Conservation (phyloP, 2,113 vertebrate genomes). For the Carollia perspicillata region DNA sequence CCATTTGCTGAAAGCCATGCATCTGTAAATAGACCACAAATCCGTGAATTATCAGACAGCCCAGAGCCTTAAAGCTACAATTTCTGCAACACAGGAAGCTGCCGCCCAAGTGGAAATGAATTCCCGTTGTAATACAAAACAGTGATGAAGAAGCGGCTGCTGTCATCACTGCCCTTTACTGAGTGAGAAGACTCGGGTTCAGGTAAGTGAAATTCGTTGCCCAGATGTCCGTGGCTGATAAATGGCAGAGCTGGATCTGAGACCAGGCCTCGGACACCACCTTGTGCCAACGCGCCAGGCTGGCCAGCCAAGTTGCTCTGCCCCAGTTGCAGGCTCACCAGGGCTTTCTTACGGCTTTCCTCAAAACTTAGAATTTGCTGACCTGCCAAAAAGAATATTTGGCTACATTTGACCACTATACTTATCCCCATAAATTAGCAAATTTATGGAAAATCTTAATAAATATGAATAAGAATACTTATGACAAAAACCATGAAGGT, state of each 20-base stretch:
- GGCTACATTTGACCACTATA: not conserved
- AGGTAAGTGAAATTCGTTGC: not conserved
- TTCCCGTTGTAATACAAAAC: not conserved
- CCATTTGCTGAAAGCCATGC: not conserved
- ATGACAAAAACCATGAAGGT: not conserved
- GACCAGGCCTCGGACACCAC: fast-evolving
- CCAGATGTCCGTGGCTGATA: not conserved
- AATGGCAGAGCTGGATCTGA: not conserved
- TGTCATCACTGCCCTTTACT: not conserved
- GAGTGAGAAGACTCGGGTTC: not conserved
- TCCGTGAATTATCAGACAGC: not conserved
- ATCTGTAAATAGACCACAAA: not conserved
- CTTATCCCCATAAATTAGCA: not conserved
- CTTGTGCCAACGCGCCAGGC: not conserved
- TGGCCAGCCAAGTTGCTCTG: not conserved
- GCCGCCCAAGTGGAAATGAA: not conserved
- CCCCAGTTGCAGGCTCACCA: not conserved
- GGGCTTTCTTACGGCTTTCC: not conserved
- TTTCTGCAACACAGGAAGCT: slow-evolving; percentile 8
- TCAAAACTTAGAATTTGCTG: not conserved
- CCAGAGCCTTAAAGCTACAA: not conserved
- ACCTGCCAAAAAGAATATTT: not conserved
- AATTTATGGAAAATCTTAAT: not conserved
- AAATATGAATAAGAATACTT: not conserved
- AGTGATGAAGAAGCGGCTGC: not conserved